Base-by-base conservation (phyloP, 2,113 vertebrate genomes). In the Tyto alba region DNA sequence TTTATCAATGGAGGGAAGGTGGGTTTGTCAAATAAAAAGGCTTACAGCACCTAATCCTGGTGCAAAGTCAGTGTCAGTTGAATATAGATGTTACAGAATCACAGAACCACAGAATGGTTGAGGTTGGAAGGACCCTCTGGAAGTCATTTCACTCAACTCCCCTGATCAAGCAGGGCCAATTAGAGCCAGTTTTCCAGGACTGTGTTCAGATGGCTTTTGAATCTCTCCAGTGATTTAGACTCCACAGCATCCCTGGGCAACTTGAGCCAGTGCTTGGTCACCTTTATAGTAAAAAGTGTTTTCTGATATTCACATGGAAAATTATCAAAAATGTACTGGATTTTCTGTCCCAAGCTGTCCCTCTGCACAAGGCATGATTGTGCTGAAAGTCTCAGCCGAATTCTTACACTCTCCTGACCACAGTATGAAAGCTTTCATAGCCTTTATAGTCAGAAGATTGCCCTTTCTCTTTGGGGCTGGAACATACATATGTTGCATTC, bases 111-210 rank as follows among this genome's bases (percentile, higher is more conserved):
- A 20, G 27, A 77, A 66, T 27, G 3, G 6, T 0, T 69, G 85
- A 85, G 16, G 14, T 19, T 73, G 74, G 45, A 69, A 38, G 21
- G 30, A 26, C 38, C 12, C 7, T 36, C 29, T 83, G 71, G 23
- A 87, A 7, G 9, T 73, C 19, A 38, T 40, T 76, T 60, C 21
- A 15, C 8, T 9, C 21, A 43, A 13, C 0, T 1, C 2, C 3
- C 3, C 10, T 22, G 7, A 9, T 25, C 16, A 69, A 60, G 6
- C 3, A 48, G 14, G 30, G 36, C 8, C 23, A 60, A 14, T 14
- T 40, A 21, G 2, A 69, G 5, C 6, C 34, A 29, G 17, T 47
- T 86, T 83, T 86, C 9, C 15, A 73, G 53, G 20, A 25, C 11
- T 1, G 0, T 27, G 7, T 57, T 52, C 25, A 43, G 16, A 32